Percentiles rank a stretch among this genome's conserved stretches.
These are phyloP conservation scores for Parazoanthus atlanticus DNA, from an alignment of 92 coral and sea anemone species.

Conservation along the genomic window DNA sequence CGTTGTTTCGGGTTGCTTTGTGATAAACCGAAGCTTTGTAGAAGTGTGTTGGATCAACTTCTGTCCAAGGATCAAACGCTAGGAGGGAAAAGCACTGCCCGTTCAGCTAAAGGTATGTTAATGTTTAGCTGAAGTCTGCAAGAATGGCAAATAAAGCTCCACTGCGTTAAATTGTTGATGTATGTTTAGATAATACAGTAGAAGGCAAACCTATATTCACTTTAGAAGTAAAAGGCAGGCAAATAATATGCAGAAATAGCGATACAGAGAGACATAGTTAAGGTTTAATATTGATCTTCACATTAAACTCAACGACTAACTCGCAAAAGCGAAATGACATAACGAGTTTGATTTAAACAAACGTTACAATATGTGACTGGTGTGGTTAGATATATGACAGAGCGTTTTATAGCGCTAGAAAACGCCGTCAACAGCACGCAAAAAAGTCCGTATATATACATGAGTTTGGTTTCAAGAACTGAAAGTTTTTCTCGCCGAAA, in stretches of 20 bases:
- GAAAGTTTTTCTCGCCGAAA: not conserved
- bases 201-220: too few species aligned
- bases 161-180: not conserved
- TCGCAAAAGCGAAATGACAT: not conserved
- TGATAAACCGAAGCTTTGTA: constrained; percentile 25
- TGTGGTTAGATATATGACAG: not conserved
- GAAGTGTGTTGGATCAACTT: constrained; percentile 7
- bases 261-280: not conserved
- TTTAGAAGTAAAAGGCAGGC: not conserved
- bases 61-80: constrained; percentile 16
- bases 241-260: not conserved
- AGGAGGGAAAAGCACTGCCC: not conserved
- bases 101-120: constrained; percentile 2
- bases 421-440: not conserved
- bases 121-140: not conserved
- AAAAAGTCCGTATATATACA: not conserved
- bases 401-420: not conserved
- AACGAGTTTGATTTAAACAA: not conserved
- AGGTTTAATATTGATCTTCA: not conserved
- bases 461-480: not conserved
- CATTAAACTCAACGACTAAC: not conserved
- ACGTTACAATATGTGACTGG: not conserved
- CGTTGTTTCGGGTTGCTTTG: constrained; percentile 33
- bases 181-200: not conserved
- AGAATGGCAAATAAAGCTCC: not conserved